Evolutionary conservation across 2,797 vertebrate genomes (phyloP).

Genomic region (Choloepus didactylus): DNA sequence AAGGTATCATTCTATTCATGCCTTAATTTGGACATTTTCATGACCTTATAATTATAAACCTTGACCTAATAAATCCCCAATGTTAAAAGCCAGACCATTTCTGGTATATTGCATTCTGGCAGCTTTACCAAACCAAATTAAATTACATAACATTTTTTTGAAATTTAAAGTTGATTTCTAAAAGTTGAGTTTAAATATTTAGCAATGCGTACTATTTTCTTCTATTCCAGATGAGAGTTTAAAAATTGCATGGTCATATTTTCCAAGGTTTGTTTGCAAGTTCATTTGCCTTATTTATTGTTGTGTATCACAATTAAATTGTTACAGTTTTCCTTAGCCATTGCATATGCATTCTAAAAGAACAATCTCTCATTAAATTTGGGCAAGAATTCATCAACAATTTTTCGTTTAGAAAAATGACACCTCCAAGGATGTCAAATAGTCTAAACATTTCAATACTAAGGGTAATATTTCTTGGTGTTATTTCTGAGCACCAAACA

Average conservation of each 20-base stretch:
- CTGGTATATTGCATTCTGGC: no score
- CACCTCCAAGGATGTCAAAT: background rate
- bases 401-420: conserved; percentile 13
- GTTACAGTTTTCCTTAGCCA: background rate
- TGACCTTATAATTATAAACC: no score
- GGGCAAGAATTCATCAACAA: background rate
- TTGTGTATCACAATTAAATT: no score
- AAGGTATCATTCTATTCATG: no score
- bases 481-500: no score
- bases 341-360: background rate
- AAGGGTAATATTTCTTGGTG: background rate
- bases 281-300: no score
- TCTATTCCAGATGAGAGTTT: background rate
- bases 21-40: no score
- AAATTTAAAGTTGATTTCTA: background rate
- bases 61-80: no score
- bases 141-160: background rate
- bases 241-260: no score
- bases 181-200: background rate
- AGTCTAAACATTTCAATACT: background rate
- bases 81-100: no score
- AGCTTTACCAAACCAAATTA: no score
- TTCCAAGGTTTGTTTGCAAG: no score
- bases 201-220: background rate
- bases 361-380: background rate